phyloP scores from a whole-genome alignment of 2,888 invertebrate species.

The Heliconius charithonia region DNA sequence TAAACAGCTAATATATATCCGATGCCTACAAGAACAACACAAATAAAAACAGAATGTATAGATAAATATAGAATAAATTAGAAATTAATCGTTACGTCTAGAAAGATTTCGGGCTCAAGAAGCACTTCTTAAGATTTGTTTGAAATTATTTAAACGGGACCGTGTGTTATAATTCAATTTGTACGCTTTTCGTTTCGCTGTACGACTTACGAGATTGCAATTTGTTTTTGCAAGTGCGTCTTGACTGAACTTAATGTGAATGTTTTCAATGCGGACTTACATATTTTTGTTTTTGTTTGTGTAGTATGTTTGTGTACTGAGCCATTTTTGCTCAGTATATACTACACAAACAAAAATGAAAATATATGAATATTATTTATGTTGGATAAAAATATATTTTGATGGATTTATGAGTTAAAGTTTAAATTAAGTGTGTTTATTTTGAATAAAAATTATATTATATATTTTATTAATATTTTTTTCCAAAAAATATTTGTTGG shows the following conservation, averaged over 20 bases:
- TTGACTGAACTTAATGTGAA: conserved; percentile 9
- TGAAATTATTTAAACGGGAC: conserved; percentile 22
- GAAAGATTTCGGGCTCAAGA: not conserved
- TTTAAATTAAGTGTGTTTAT: no score
- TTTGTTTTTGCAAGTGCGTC: conserved; percentile 2
- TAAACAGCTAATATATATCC: not conserved
- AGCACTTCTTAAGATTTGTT: not conserved
- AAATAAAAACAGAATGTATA: conserved; percentile 2
- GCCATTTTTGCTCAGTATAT: no score
- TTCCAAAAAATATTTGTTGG: no score
- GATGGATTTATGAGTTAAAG: no score
- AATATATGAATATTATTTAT: not conserved
- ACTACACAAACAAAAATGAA: no score
- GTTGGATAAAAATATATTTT: no score
- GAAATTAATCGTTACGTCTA: not conserved
- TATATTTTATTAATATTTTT: no score
- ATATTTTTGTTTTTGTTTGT: not conserved
- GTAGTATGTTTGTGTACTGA: no score
- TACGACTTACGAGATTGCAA: conserved; percentile 9
- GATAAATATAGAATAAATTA: conserved; percentile 8
- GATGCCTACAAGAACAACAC: not conserved
- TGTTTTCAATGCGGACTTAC: not conserved
- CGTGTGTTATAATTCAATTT: conserved; percentile 20
- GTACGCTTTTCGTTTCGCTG: conserved; percentile 16
- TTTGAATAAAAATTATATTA: no score